Base-by-base conservation (phyloP, 2,888 invertebrate genomes). In the Carpatolechia fugitivella region DNA sequence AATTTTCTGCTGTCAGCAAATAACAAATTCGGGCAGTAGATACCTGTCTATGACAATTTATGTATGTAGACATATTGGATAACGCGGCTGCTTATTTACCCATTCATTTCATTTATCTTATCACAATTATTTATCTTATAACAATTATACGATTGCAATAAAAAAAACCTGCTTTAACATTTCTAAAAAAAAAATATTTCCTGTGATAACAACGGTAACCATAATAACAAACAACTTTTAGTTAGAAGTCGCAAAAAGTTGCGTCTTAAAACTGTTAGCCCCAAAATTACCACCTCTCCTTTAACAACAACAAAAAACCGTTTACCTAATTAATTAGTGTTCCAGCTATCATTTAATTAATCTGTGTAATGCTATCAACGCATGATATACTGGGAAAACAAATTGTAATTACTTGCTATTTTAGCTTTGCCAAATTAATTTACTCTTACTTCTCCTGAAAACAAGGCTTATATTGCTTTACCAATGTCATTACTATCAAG, bases 321-420 rank as follows among this genome's bases (percentile, higher is more conserved):
- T 71, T 69, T 68, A 68, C 65, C 70, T 70, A 74, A 76, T 77
- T 69, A 82, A 78, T 81, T 71, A 76, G 74, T 73, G 72, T 67
- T 66, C 56, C 64, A 59, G 61, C 71, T 80, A 82, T 82, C 80
- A 76, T 76, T 80, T 80, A 82, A 81, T 83, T 81, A 81, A 82
- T 82, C 81, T 72, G 67, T 68, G 72, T 71, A 72, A 66, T 66
- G 65, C 65, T 75, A 78, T 78, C 72, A 67, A 55, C 52, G 61
- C 50, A 71, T 70, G 75, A 77, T 76, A 73, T 74, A 76, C 65
- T 64, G 63, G 63, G 67, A 69, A 76, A 76, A 76, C 72, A 68
- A 74, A 78, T 76, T 78, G 72, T 72, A 76, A 78, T 78, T 78
- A 73, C 69, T 66, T 57, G 59, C 57, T 64, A 63, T 41, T 11